These are phyloP conservation scores for Platynereis dumerilii DNA, from an alignment of 2,888 invertebrate genomes.

Conservation along the genomic window DNA sequence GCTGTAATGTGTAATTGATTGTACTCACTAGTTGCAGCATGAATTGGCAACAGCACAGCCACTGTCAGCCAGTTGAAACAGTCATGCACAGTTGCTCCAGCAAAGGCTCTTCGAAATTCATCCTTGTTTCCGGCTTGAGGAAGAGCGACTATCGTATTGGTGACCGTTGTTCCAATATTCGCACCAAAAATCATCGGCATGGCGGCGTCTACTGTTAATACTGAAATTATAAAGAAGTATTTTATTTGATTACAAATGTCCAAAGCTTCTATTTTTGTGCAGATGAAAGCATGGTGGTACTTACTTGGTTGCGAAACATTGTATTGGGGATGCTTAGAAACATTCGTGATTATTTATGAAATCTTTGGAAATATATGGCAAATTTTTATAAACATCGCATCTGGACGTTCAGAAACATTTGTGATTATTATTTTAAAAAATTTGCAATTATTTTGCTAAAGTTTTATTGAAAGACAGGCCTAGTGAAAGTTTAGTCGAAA, in stretches of 20 bases:
- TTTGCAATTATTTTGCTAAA: too few species aligned
- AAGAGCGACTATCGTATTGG: slow-evolving; percentile 67
- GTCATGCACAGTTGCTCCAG: slow-evolving; percentile 68
- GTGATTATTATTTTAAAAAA: too few species aligned
- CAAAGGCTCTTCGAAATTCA: slow-evolving; percentile 66
- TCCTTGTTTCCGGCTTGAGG: slow-evolving; percentile 58
- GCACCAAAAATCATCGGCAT: slow-evolving; percentile 69
- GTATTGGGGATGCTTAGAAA: too few species aligned
- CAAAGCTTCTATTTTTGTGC: background rate
- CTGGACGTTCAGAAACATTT: too few species aligned
- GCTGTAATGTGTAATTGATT: too few species aligned
- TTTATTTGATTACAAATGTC: background rate
- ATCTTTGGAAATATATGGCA: too few species aligned
- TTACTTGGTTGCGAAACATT: background rate
- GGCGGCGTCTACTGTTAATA: slow-evolving; percentile 63
- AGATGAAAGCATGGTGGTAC: background rate
- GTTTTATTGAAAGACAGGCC: too few species aligned
- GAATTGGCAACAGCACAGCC: slow-evolving; percentile 66
- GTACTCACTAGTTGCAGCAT: slow-evolving; percentile 60
- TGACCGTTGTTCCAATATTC: slow-evolving; percentile 68
- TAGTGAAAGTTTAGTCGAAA: too few species aligned
- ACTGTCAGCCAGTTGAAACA: slow-evolving; percentile 69
- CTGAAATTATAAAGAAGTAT: slow-evolving; percentile 35
- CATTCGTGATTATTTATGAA: too few species aligned
- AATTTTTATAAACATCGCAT: too few species aligned